Percentiles rank a stretch among this genome's conserved stretches.
Conservation (phyloP, 2,113 vertebrate species). For the Callithrix jacchus region DNA sequence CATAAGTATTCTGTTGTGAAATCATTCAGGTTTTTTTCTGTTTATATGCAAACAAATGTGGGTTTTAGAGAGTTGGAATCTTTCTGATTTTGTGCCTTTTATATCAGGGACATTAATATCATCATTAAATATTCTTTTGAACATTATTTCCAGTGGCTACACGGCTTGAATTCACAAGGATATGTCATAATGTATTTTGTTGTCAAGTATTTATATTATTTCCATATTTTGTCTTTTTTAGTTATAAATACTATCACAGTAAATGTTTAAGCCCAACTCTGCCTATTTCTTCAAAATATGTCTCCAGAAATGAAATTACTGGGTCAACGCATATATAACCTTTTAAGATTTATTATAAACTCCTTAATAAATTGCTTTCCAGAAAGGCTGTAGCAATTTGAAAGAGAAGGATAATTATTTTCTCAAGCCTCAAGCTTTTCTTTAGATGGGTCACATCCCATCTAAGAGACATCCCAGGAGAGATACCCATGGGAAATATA, state of each 20-base stretch:
- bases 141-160: not conserved
- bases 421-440: not conserved
- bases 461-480: not conserved
- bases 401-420: slow-evolving; percentile 23
- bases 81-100: not conserved
- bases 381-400: not conserved
- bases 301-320: slow-evolving; percentile 10
- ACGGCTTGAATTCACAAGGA: not conserved
- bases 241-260: not conserved
- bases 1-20: not conserved
- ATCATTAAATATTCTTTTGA: not conserved
- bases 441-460: not conserved
- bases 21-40: not conserved
- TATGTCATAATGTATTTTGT: not conserved
- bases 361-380: slow-evolving; percentile 1
- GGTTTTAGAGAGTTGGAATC: not conserved
- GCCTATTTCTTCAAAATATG: slow-evolving; percentile 18
- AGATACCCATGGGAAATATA: not conserved
- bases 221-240: not conserved
- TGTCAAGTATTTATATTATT: not conserved
- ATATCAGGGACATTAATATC: not conserved
- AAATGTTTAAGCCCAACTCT: not conserved
- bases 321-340: not conserved
- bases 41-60: not conserved
- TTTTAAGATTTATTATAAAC: slow-evolving; percentile 20